Conservation (phyloP, 2,797 vertebrate species). For the Danio tinwini region DNA sequence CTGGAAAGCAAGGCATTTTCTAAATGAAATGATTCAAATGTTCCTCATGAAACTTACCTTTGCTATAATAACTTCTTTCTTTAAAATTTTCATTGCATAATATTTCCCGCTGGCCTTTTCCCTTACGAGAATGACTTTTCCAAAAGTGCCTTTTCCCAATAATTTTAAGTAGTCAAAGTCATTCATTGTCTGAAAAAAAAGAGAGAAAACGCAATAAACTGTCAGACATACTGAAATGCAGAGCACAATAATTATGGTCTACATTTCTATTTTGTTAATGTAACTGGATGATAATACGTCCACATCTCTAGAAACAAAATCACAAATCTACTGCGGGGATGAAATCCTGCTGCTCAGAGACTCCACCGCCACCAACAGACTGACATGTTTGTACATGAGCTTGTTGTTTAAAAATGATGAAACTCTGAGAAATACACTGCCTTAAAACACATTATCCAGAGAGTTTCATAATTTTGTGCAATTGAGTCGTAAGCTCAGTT, state of each 20-base stretch:
- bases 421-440: slow-evolving; percentile 27
- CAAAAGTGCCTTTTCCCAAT: slow-evolving; percentile 97
- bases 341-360: slow-evolving; percentile 30
- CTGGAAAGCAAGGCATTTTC: too few relatives aligned
- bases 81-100: slow-evolving; percentile 98
- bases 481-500: slow-evolving; percentile 1
- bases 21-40: not conserved
- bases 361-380: slow-evolving; percentile 32
- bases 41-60: slow-evolving; percentile 81
- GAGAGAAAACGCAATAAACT: slow-evolving; percentile 2
- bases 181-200: slow-evolving; percentile 90
- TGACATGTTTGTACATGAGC: slow-evolving; percentile 31
- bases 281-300: not conserved
- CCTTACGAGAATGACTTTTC: slow-evolving; percentile 96
- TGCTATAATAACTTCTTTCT: slow-evolving; percentile 98
- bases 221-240: not conserved
- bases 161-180: slow-evolving; percentile 99
- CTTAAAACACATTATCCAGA: slow-evolving; percentile 30
- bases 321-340: slow-evolving; percentile 10
- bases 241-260: slow-evolving; percentile 6
- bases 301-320: not conserved
- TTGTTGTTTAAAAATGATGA: slow-evolving; percentile 46
- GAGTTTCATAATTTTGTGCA: slow-evolving; percentile 14
- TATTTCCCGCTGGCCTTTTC: slow-evolving; percentile 99
- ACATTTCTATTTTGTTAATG: slow-evolving; percentile 13